A percentile compares a stretch with the other conserved stretches of the same genome.
These are phyloP conservation scores for Drosophila sp. DNA, from an alignment of 1,140 invertebrate genomes.

Conservation along the genomic window DNA sequence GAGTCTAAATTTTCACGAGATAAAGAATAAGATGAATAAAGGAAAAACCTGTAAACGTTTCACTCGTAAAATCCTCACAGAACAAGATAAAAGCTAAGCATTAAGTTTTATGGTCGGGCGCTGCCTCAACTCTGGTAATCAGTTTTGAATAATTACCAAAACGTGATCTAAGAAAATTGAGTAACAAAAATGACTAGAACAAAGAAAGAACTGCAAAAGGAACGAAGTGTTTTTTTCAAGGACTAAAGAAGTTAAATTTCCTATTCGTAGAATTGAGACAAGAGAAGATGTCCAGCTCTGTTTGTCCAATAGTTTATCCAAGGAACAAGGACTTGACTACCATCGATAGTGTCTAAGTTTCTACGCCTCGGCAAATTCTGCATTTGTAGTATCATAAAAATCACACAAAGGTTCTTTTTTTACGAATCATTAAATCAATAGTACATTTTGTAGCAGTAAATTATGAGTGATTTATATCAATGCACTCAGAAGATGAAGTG, in stretches of 20 bases:
- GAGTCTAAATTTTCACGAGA: constrained; percentile 58
- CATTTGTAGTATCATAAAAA: no score
- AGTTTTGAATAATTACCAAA: constrained; percentile 73
- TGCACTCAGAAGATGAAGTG: no score
- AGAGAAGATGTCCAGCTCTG: no score
- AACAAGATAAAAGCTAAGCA: constrained; percentile 54
- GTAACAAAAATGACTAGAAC: not conserved
- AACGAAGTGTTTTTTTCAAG: not conserved
- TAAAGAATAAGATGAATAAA: constrained; percentile 46
- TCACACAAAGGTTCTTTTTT: no score
- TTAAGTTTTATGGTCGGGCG: constrained; percentile 61
- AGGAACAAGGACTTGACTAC: no score
- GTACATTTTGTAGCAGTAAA: no score
- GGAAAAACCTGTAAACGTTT: constrained; percentile 21
- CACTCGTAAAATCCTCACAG: constrained; percentile 47
- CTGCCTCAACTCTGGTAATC: constrained; percentile 47
- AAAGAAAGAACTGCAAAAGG: not conserved
- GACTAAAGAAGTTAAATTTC: not conserved
- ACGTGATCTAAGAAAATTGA: constrained; percentile 42
- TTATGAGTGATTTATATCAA: no score
- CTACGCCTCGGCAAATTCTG: no score
- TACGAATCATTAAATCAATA: no score
- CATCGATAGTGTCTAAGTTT: no score
- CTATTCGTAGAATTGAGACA: not conserved
- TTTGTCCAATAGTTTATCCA: no score